Conservation (phyloP, 1,140 invertebrate genomes). For the Leucophenga varia region DNA sequence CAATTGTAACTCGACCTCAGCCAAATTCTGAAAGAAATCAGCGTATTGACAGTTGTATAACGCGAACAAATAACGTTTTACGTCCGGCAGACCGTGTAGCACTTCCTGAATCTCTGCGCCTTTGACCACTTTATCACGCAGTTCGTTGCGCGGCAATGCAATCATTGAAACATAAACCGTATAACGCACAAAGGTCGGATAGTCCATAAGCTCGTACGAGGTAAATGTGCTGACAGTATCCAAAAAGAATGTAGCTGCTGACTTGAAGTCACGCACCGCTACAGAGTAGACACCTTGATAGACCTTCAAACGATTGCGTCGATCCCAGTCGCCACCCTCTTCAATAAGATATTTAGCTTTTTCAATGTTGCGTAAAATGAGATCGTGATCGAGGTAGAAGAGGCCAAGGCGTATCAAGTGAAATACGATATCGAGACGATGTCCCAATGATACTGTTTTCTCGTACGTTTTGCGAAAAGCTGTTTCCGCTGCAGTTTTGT, state of each 20-base stretch:
- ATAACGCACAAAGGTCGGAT: constrained; percentile 90
- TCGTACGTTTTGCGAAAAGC: constrained; percentile 88
- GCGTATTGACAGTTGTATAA: constrained; percentile 97
- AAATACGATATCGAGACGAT: constrained; percentile 89
- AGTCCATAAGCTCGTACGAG: constrained; percentile 98
- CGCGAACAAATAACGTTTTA: constrained; percentile 90
- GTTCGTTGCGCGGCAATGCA: constrained; percentile 77
- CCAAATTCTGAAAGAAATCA: constrained; percentile 89
- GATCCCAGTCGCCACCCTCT: constrained; percentile 99
- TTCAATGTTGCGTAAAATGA: constrained; percentile 88
- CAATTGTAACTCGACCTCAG: constrained; percentile 78
- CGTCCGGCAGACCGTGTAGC: constrained; percentile 82
- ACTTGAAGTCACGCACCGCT: constrained; percentile 94
- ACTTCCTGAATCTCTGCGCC: constrained; percentile 97
- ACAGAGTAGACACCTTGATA: constrained; percentile 96
- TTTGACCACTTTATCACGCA: constrained; percentile 84
- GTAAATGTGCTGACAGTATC: constrained; percentile 99
- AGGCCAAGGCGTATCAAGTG: constrained; percentile 88
- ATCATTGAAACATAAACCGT: constrained; percentile 87
- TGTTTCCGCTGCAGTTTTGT: constrained; percentile 75
- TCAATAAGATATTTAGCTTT: constrained; percentile 92
- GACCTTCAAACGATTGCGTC: constrained; percentile 90
- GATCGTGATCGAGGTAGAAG: constrained; percentile 89
- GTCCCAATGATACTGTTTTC: constrained; percentile 89
- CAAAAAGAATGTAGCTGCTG: constrained; percentile 90